Evolutionary conservation across 2,888 invertebrate species (phyloP).

Genomic region (Mythimna loreyi): DNA sequence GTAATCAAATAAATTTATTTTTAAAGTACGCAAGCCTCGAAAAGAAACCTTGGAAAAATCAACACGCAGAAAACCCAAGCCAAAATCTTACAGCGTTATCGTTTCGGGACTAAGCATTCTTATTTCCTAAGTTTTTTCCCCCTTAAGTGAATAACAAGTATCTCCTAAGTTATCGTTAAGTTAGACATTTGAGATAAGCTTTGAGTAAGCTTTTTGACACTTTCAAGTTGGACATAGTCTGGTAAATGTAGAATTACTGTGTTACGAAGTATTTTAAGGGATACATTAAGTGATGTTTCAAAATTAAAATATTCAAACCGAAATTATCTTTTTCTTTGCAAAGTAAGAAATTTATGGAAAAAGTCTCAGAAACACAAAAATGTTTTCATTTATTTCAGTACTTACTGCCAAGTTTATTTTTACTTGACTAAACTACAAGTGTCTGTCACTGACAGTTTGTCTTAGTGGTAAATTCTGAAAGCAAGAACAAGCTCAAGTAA

Average conservation of each 20-base stretch:
- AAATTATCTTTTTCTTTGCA: background rate
- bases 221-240: slow-evolving; percentile 1
- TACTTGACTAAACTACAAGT: background rate
- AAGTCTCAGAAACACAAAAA: background rate
- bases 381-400: background rate
- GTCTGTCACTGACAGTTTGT: background rate
- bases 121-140: background rate
- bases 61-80: background rate
- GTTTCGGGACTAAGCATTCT: background rate
- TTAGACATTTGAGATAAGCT: slow-evolving; percentile 22
- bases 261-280: background rate
- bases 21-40: no score
- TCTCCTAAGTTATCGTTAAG: slow-evolving; percentile 19
- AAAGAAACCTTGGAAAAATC: background rate
- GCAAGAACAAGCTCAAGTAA: background rate
- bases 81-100: slow-evolving; percentile 20
- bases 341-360: background rate
- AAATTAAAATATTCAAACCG: background rate
- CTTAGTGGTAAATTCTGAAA: background rate
- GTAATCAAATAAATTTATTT: background rate
- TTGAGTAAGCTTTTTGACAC: background rate
- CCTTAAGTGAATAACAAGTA: slow-evolving; percentile 13
- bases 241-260: background rate
- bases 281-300: background rate
- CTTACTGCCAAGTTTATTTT: background rate